Evolutionary conservation across 2,797 vertebrate species (phyloP).

Genomic region (Hozukius guyotensis): DNA sequence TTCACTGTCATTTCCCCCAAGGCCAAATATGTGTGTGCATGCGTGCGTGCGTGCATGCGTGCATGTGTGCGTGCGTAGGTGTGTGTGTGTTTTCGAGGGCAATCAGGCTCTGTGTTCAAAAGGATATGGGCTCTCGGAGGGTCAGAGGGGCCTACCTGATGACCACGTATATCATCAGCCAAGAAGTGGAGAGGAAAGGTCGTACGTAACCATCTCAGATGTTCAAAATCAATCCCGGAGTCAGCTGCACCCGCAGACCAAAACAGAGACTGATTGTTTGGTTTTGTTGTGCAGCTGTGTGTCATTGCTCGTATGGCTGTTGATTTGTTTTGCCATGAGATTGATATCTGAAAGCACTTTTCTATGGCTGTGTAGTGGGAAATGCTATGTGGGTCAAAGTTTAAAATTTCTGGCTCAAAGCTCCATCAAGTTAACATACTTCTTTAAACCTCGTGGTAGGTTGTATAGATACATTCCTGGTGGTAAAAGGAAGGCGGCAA

Average conservation of each 20-base stretch:
- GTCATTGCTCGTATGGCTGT: conserved; percentile 30
- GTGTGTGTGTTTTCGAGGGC: conserved; percentile 44
- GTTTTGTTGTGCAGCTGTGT: conserved; percentile 55
- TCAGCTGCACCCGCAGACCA: conserved; percentile 12
- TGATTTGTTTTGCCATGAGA: conserved; percentile 56
- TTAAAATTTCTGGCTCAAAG: conserved; percentile 54
- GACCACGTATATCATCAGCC: conserved; percentile 63
- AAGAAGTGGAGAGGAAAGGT: conserved; percentile 62
- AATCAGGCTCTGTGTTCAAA: conserved; percentile 67
- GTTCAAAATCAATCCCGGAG: conserved; percentile 64
- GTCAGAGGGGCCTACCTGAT: conserved; percentile 56
- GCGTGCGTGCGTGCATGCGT: not conserved
- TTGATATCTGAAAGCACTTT: conserved; percentile 50
- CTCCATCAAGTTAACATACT: conserved; percentile 18
- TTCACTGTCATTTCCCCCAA: conserved; percentile 54
- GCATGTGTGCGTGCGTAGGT: conserved; percentile 24
- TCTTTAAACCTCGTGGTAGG: not conserved
- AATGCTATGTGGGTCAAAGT: conserved; percentile 23
- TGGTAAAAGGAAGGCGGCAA: not conserved
- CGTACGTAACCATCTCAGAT: conserved; percentile 46
- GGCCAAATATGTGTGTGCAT: not conserved
- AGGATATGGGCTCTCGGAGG: conserved; percentile 47
- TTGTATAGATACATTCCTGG: conserved; percentile 9
- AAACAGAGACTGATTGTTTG: conserved; percentile 65
- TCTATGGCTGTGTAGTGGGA: not conserved